Conservation (phyloP, 2,113 vertebrate genomes). For the Salminus brasiliensis region DNA sequence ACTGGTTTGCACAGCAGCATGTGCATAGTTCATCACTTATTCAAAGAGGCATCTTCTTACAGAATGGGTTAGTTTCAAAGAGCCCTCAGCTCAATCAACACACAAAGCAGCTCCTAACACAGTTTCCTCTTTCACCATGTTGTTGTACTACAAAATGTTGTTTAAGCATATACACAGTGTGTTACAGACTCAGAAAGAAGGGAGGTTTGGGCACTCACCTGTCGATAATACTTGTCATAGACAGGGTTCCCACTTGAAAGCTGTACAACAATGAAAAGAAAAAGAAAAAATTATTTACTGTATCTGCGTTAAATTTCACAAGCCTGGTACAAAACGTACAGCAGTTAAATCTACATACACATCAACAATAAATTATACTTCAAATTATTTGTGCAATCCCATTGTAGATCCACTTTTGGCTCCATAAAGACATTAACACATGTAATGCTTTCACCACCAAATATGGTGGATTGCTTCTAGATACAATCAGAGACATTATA, state of each 20-base stretch:
- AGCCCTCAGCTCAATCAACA: slow-evolving; percentile 5
- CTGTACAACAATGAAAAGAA: slow-evolving; percentile 68
- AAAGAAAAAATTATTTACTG: no score
- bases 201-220: slow-evolving; percentile 78
- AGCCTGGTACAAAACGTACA: no score
- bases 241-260: slow-evolving; percentile 95
- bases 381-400: no score
- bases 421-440: no score
- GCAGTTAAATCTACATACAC: no score
- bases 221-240: slow-evolving; percentile 97
- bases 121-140: neutral
- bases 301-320: no score
- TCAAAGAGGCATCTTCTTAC: slow-evolving; percentile 65
- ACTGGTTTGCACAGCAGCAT: slow-evolving; percentile 43
- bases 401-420: no score
- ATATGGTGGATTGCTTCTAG: no score
- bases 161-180: neutral
- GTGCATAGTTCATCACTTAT: slow-evolving; percentile 71
- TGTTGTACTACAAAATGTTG: neutral
- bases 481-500: no score
- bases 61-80: slow-evolving; percentile 30
- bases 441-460: no score
- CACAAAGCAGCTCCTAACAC: neutral
- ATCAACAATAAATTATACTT: no score
- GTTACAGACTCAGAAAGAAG: neutral